These are phyloP conservation scores for Tenrec ecaudatus DNA, from an alignment of 2,113 vertebrate species.

Conservation along the genomic window DNA sequence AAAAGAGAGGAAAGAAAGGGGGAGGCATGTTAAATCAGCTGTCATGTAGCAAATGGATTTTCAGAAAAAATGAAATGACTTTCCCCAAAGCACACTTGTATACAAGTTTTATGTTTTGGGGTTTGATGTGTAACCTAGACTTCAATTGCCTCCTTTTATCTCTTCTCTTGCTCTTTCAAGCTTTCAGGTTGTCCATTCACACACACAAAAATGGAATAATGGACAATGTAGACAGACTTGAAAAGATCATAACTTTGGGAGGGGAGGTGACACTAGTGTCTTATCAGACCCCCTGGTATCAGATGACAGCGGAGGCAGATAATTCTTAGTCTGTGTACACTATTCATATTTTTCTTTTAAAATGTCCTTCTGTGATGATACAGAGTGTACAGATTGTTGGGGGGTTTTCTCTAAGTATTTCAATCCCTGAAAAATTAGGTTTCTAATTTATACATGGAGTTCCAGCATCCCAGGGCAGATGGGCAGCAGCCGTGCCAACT, in stretches of 20 bases:
- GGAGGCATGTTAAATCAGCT: background rate
- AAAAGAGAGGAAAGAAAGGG: background rate
- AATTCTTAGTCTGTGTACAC: too few species aligned
- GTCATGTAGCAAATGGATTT: background rate
- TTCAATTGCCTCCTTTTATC: background rate
- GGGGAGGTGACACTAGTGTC: slow-evolving; percentile 28
- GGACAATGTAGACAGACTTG: background rate
- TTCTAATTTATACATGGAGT: slow-evolving; percentile 68
- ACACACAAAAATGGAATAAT: slow-evolving; percentile 40
- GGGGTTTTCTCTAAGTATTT: slow-evolving; percentile 65
- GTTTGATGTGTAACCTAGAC: background rate
- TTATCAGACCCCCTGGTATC: slow-evolving; percentile 49
- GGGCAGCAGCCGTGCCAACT: slow-evolving; percentile 25
- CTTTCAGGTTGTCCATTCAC: slow-evolving; percentile 24
- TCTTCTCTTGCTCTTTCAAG: background rate
- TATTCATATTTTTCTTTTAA: slow-evolving; percentile 72
- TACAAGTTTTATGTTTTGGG: slow-evolving; percentile 3
- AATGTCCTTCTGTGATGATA: slow-evolving; percentile 40
- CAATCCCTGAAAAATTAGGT: slow-evolving; percentile 34
- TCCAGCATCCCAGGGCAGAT: slow-evolving; percentile 52
- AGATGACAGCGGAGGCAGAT: background rate
- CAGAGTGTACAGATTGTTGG: slow-evolving; percentile 53
- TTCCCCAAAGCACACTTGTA: background rate
- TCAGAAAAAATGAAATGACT: slow-evolving; percentile 2
- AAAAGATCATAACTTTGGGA: background rate